phyloP scores from a whole-genome alignment of 2,888 invertebrate species.

The Synergus itoensis region DNA sequence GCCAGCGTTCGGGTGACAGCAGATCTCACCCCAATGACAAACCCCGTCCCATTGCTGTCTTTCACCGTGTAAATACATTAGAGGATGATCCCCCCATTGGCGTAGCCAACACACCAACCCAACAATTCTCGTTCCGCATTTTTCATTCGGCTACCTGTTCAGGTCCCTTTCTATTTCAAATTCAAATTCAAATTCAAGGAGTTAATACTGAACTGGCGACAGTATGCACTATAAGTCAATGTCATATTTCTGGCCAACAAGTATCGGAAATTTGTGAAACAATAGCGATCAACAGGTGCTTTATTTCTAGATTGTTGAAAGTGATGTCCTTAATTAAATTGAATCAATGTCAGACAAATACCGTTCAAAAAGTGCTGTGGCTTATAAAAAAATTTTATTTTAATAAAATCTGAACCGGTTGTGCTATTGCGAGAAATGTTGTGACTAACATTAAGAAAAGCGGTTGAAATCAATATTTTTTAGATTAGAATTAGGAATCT shows the following conservation, averaged over 20 bases:
- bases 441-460: background rate
- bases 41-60: constrained; percentile 64
- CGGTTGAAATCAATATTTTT: constrained; percentile 9
- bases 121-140: background rate
- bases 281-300: too few relatives aligned
- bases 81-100: constrained; percentile 76
- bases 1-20: constrained; percentile 74
- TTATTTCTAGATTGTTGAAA: too few relatives aligned
- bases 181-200: constrained; percentile 22
- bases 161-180: constrained; percentile 6
- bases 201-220: too few relatives aligned
- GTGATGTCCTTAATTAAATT: too few relatives aligned
- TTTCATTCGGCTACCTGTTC: background rate
- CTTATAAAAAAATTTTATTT: too few relatives aligned
- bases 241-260: too few relatives aligned
- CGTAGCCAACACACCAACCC: constrained; percentile 54
- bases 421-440: background rate
- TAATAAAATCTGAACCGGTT: too few relatives aligned
- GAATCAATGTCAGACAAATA: too few relatives aligned
- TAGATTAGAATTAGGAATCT: constrained; percentile 11
- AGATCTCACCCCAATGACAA: constrained; percentile 73
- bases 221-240: too few relatives aligned
- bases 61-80: constrained; percentile 77
- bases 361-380: too few relatives aligned
- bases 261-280: too few relatives aligned